Conservation (phyloP, 2,113 vertebrate genomes). For the Caranx melampygus region DNA sequence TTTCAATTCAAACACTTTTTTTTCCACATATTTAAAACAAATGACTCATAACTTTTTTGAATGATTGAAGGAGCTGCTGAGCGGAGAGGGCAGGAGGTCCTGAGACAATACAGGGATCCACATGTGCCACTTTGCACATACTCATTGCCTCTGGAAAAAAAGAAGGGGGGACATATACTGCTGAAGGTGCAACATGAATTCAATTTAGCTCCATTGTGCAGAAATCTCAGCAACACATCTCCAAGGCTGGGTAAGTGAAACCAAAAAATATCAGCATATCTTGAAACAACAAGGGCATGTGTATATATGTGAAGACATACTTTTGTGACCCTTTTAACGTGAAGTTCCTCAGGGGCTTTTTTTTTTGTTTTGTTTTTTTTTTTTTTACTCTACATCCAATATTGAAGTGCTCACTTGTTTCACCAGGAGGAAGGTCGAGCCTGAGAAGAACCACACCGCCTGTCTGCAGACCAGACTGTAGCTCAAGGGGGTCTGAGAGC, state of each 20-base stretch:
- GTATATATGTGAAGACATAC: slow-evolving; percentile 25
- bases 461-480: slow-evolving; percentile 54
- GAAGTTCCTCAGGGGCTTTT: slow-evolving; percentile 13
- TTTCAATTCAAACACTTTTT: slow-evolving; percentile 47
- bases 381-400: neutral
- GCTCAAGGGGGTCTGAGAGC: slow-evolving; percentile 62
- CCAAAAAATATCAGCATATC: slow-evolving; percentile 11
- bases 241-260: slow-evolving; percentile 15
- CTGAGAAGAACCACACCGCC: slow-evolving; percentile 68
- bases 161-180: neutral
- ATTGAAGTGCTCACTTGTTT: slow-evolving; percentile 26
- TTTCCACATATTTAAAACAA: slow-evolving; percentile 7
- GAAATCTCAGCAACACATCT: slow-evolving; percentile 1
- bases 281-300: neutral
- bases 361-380: neutral
- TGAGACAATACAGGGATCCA: slow-evolving; percentile 10
- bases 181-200: neutral
- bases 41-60: slow-evolving; percentile 29
- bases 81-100: neutral
- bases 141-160: neutral
- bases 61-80: slow-evolving; percentile 10
- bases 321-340: slow-evolving; percentile 26
- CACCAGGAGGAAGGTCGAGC: slow-evolving; percentile 42
- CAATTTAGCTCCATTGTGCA: neutral
- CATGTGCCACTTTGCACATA: slow-evolving; percentile 12